Percentiles rank a stretch among this genome's conserved stretches.
Evolutionary conservation across 2,888 invertebrate species (phyloP).

Genomic region (Hydriomena furcata): DNA sequence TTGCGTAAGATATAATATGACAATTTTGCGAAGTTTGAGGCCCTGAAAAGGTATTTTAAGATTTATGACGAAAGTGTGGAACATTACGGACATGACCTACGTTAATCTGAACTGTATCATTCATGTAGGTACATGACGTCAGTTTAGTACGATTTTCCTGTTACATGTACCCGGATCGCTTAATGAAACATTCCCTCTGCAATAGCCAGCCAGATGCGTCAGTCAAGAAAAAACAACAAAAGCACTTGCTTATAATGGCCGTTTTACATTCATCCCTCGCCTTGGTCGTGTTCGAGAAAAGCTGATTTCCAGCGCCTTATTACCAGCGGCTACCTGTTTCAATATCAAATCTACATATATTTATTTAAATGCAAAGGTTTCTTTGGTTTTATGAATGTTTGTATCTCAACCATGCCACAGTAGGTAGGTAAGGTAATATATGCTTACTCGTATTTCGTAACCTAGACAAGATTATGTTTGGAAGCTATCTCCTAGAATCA

Average conservation of each 20-base stretch:
- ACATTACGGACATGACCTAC: slow-evolving; percentile 31
- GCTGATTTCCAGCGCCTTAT: neutral
- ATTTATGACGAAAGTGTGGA: neutral
- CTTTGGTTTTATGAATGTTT: too few relatives aligned
- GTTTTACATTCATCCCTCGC: slow-evolving; percentile 62
- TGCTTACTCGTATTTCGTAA: too few relatives aligned
- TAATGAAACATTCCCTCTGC: slow-evolving; percentile 19
- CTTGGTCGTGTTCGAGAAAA: slow-evolving; percentile 22
- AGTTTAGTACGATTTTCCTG: slow-evolving; percentile 32
- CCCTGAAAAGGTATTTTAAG: neutral
- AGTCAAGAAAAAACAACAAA: slow-evolving; percentile 20
- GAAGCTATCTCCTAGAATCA: too few relatives aligned
- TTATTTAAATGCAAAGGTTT: too few relatives aligned
- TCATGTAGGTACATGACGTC: slow-evolving; percentile 27
- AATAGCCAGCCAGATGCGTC: slow-evolving; percentile 13
- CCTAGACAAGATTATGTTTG: too few relatives aligned
- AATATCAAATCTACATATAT: too few relatives aligned
- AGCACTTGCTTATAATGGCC: slow-evolving; percentile 31
- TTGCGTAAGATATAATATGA: too few relatives aligned
- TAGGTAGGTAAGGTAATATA: too few relatives aligned
- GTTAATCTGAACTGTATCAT: slow-evolving; percentile 28
- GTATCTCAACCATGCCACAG: too few relatives aligned
- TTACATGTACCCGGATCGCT: slow-evolving; percentile 18
- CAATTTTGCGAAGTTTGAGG: too few relatives aligned
- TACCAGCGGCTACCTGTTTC: neutral